phyloP scores from a whole-genome alignment of 2,888 invertebrate species.

The Lampropteryx suffumata region DNA sequence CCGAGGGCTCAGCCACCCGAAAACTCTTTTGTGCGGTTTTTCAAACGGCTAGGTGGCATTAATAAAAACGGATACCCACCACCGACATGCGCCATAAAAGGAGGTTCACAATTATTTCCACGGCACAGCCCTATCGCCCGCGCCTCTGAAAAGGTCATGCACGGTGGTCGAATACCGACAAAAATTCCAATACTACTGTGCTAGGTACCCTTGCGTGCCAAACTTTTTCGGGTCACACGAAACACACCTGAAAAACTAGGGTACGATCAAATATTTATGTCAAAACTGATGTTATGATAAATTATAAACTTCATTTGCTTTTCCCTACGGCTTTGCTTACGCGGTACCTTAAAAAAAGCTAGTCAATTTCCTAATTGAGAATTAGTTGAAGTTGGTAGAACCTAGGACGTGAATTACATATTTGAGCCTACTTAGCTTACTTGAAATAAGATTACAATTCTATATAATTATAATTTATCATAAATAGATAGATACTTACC shows the following conservation, averaged over 20 bases:
- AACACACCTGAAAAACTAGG: constrained; percentile 53
- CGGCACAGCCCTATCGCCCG: constrained; percentile 45
- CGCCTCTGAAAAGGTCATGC: constrained; percentile 51
- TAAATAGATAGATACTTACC: too few relatives aligned
- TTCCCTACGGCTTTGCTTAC: too few relatives aligned
- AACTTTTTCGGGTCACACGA: constrained; percentile 71
- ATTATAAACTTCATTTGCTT: neutral
- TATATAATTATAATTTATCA: too few relatives aligned
- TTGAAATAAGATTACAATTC: too few relatives aligned
- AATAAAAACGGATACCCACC: constrained; percentile 56
- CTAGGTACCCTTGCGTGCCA: constrained; percentile 60
- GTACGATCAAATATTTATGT: constrained; percentile 61
- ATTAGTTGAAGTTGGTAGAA: too few relatives aligned
- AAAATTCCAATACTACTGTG: constrained; percentile 62
- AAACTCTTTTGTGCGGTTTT: constrained; percentile 52
- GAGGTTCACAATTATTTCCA: constrained; percentile 55
- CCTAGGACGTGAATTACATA: too few relatives aligned
- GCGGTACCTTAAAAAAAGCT: too few relatives aligned
- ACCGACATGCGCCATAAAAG: constrained; percentile 50
- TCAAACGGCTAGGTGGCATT: constrained; percentile 45
- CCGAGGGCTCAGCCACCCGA: constrained; percentile 39
- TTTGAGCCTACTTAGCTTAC: too few relatives aligned
- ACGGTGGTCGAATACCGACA: constrained; percentile 49
- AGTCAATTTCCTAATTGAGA: too few relatives aligned
- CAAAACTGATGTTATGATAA: constrained; percentile 27